A percentile compares a stretch with the other conserved stretches of the same genome.
These are phyloP conservation scores for Phengaris arion DNA, from an alignment of 2,888 invertebrate species.

Conservation along the genomic window DNA sequence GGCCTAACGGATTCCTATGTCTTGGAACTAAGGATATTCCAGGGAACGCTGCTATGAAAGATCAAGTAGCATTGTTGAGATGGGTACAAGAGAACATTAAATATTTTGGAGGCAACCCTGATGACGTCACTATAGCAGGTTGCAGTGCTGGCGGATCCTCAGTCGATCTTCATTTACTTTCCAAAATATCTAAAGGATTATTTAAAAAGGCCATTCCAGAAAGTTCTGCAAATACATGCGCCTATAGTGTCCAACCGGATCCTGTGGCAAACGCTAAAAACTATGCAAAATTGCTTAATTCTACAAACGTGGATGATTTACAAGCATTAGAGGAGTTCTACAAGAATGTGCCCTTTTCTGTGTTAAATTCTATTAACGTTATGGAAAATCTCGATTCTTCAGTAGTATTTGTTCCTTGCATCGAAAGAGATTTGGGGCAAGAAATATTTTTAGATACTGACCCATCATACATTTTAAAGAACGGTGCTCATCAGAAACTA, in stretches of 20 bases:
- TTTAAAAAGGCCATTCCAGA: slow-evolving; percentile 55
- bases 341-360: slow-evolving; percentile 44
- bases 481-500: slow-evolving; percentile 43
- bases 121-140: slow-evolving; percentile 56
- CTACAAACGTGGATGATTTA: slow-evolving; percentile 47
- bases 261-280: slow-evolving; percentile 51
- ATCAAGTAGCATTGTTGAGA: slow-evolving; percentile 53
- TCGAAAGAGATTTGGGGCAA: slow-evolving; percentile 46
- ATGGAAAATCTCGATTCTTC: slow-evolving; percentile 37
- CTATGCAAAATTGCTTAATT: slow-evolving; percentile 47
- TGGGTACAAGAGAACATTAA: slow-evolving; percentile 53
- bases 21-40: slow-evolving; percentile 55
- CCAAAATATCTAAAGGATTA: slow-evolving; percentile 49
- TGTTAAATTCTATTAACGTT: slow-evolving; percentile 39
- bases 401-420: slow-evolving; percentile 45
- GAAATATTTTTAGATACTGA: slow-evolving; percentile 48
- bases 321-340: slow-evolving; percentile 54
- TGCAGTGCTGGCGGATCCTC: slow-evolving; percentile 56
- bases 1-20: slow-evolving; percentile 54
- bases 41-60: slow-evolving; percentile 64
- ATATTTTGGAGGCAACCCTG: slow-evolving; percentile 56
- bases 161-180: slow-evolving; percentile 53
- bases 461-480: slow-evolving; percentile 49
- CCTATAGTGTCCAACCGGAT: slow-evolving; percentile 49
- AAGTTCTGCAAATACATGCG: slow-evolving; percentile 49